phyloP scores from a whole-genome alignment of 2,888 invertebrate species.

The Spodoptera littoralis region DNA sequence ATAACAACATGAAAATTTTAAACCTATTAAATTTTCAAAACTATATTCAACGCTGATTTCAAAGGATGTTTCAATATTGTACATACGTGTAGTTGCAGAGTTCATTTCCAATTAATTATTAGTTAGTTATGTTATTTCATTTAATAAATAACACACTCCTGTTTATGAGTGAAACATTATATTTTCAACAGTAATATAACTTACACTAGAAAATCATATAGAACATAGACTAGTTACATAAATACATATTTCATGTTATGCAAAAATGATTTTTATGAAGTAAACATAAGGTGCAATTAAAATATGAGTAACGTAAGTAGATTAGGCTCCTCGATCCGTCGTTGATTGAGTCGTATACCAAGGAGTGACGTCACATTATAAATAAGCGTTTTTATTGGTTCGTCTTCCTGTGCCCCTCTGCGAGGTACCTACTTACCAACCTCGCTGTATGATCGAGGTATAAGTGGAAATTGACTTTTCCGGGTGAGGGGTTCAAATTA shows the following conservation, averaged over 20 bases:
- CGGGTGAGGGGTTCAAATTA: slow-evolving; percentile 43
- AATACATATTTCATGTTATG: too few relatives aligned
- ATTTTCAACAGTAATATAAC: too few relatives aligned
- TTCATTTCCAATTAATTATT: too few relatives aligned
- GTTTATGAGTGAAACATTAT: too few relatives aligned
- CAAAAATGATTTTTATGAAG: too few relatives aligned
- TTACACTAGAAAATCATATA: too few relatives aligned
- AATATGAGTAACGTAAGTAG: slow-evolving; percentile 6
- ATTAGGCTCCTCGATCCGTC: slow-evolving; percentile 13
- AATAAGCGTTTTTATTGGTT: slow-evolving; percentile 50
- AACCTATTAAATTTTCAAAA: neutral
- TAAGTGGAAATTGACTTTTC: slow-evolving; percentile 50
- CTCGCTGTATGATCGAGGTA: slow-evolving; percentile 28
- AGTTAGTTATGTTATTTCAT: too few relatives aligned
- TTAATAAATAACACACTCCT: too few relatives aligned
- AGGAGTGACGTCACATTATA: slow-evolving; percentile 47
- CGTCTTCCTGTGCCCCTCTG: slow-evolving; percentile 27
- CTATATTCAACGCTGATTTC: neutral
- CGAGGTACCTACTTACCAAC: slow-evolving; percentile 7
- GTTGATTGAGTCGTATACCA: slow-evolving; percentile 53
- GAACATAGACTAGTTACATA: too few relatives aligned
- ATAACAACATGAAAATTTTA: too few relatives aligned
- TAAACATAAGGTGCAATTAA: slow-evolving; percentile 17
- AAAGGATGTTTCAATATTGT: too few relatives aligned
- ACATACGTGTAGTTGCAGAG: too few relatives aligned